Base-by-base conservation (phyloP, 2,797 vertebrate genomes). In the Acestrorhynchus altus region DNA sequence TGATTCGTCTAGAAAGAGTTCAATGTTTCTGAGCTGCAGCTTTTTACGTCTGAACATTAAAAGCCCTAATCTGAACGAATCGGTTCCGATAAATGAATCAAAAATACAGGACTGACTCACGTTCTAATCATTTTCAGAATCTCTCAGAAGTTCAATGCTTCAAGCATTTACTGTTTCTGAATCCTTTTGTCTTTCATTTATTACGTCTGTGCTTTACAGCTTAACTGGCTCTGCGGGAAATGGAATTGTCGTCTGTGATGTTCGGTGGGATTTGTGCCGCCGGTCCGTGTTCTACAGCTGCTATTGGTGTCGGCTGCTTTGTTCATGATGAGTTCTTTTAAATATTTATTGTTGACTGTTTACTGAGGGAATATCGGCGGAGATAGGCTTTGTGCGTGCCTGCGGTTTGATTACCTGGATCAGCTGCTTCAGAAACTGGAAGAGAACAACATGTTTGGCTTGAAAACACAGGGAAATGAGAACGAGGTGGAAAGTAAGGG, bases 331-430 rank as follows among this genome's bases (percentile, higher is more conserved):
- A 63, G 57, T 18, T 35, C 18, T 18, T 60, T 60, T 60, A 60
- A 63, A 63, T 42, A 42, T 63, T 40, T 54, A 54, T 11, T 54
- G 52, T 20, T 22, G 20, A 31, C 31, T 61, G 59, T 61, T 61
- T 61, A n/a, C 28, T 5, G 16, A n/a, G 28, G 8, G 28, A 40
- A 26, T 15, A 22, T 42, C n/a, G 44, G 2, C 31, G 31, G 8
- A 72, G 16, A 26, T 22, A 40, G 16, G 39, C 24, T 70, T 52
- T 68, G 51, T 56, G 61, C 54, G 65, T 59, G 12, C 67, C 11
- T 76, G 70, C 61, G 40, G 51, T 52, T 52, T 52, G 49, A 20
- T 52, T 52, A 52, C n/a, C 51, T 52, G 51, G 51, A 18, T 52
- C 8, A 52, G 15, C 8, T 57, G 31, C 57, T 15, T 60, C 15